Conservation (phyloP, 2,888 invertebrate genomes). For the Apantesis nais region DNA sequence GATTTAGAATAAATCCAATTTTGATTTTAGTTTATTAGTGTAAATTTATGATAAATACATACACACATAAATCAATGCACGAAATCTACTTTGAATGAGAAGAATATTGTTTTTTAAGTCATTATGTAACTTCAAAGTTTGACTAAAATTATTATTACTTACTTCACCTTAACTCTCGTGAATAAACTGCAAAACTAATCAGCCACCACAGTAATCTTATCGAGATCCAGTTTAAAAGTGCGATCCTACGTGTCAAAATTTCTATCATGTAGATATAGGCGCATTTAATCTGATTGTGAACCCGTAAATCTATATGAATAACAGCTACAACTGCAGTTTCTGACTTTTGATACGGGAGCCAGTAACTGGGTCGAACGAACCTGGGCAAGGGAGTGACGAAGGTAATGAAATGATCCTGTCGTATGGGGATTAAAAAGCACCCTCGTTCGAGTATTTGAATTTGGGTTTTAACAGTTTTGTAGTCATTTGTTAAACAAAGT, state of each 20-base stretch:
- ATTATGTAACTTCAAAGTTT: too few species aligned
- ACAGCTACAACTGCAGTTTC: conserved; percentile 29
- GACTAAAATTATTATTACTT: background rate
- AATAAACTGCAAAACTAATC: background rate
- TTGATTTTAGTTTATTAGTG: background rate
- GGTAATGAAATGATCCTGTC: conserved; percentile 14
- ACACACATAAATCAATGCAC: too few species aligned
- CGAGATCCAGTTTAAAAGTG: conserved; percentile 1
- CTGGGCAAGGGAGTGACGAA: conserved; percentile 6
- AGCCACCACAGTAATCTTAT: background rate
- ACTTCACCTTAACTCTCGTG: background rate
- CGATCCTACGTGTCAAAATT: conserved; percentile 14
- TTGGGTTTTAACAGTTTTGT: background rate
- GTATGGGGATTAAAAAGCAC: conserved; percentile 3
- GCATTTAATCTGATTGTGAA: conserved; percentile 42
- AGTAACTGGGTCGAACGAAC: conserved; percentile 8
- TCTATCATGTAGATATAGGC: conserved; percentile 17
- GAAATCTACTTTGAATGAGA: background rate
- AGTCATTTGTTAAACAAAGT: background rate
- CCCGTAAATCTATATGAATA: conserved; percentile 37
- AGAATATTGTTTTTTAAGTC: too few species aligned
- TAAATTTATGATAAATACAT: background rate
- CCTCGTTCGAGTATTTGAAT: background rate
- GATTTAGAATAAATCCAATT: too few species aligned
- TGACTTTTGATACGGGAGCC: conserved; percentile 29